Evolutionary conservation across 2,797 vertebrate species (phyloP), one percentile per base, ranked within the genome.

Genomic region (Eulemur rubriventer): DNA sequence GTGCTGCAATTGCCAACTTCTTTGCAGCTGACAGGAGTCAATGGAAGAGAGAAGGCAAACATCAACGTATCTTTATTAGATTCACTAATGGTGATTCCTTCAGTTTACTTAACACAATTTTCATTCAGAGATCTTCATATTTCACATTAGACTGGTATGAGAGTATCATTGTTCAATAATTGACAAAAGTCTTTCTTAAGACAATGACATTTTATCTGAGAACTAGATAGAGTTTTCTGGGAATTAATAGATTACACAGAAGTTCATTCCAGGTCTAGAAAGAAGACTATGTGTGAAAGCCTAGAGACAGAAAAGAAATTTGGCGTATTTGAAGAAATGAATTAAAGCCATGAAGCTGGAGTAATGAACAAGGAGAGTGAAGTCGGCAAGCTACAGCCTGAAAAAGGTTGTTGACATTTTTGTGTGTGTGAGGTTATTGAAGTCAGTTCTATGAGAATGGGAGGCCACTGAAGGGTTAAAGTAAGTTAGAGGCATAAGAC

Each of bases 1-100:
- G 0, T 7, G 22, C 4, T 35, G 10, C 8, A 43, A 11, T 52
- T 10, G 0, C 50, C 91, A 1, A 4, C 5, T 7, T 67, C 12
- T 11, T 65, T 43, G 43, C 43, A 43, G 43, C 9, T 43, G 6
- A 63, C 24, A 57, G 28, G 33, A 78, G 33, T 46, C 28, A 24
- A 2, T 8, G 5, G 18, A 18, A 38, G 16, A 46, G 20, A 72
- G 13, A 86, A 86, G 22, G 16, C n/a, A 61, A 70, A 26, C 3
- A 86, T 48, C 24, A 14, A 7, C 7, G 6, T 17, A 24, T 57
- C 22, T 65, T 48, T 20, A 35, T 41, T 38, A 28, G 0, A n/a
- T 48, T 57, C 18, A 50, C n/a, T 57, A 43, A 18, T 43, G 67
- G 14, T 11, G 18, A 81, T 65, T 75, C 2, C 33, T 81, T 63